A percentile compares a stretch with the other conserved stretches of the same genome.
Conservation (phyloP, 2,113 vertebrate genomes). For the Spheniscus mendiculus region DNA sequence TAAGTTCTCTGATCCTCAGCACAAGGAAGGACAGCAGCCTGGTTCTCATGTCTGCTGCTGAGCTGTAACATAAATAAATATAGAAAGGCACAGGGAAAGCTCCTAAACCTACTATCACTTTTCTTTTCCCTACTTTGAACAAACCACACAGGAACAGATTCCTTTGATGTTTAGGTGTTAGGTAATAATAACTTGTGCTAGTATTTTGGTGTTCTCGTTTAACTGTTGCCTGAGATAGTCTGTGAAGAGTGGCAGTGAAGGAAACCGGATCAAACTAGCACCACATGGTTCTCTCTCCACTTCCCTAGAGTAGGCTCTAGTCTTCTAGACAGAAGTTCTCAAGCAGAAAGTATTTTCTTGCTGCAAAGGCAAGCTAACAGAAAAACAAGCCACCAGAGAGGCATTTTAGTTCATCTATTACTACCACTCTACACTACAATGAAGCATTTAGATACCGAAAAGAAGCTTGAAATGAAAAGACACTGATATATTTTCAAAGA, state of each 20-base stretch:
- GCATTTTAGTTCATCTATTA: not conserved
- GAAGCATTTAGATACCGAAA: not conserved
- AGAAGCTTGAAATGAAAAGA: not conserved
- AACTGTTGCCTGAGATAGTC: not conserved
- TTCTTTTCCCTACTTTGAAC: not conserved
- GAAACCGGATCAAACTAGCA: not conserved
- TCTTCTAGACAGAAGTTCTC: not conserved
- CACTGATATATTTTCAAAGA: not conserved
- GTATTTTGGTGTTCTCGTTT: not conserved
- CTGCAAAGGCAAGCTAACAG: not conserved
- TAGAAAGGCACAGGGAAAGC: not conserved
- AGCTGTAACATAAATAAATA: not conserved
- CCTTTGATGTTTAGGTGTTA: not conserved
- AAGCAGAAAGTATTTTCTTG: not conserved
- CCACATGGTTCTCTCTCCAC: not conserved
- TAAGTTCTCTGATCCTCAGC: not conserved
- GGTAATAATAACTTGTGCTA: not conserved
- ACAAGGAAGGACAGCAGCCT: not conserved
- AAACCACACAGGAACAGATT: not conserved
- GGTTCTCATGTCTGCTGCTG: not conserved
- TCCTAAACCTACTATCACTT: not conserved
- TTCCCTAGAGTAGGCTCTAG: not conserved
- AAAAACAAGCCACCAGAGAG: not conserved
- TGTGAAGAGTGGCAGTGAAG: not conserved
- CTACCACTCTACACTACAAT: not conserved